phyloP scores from a whole-genome alignment of 1,140 invertebrate species.

The Hypsibius dujardini region DNA sequence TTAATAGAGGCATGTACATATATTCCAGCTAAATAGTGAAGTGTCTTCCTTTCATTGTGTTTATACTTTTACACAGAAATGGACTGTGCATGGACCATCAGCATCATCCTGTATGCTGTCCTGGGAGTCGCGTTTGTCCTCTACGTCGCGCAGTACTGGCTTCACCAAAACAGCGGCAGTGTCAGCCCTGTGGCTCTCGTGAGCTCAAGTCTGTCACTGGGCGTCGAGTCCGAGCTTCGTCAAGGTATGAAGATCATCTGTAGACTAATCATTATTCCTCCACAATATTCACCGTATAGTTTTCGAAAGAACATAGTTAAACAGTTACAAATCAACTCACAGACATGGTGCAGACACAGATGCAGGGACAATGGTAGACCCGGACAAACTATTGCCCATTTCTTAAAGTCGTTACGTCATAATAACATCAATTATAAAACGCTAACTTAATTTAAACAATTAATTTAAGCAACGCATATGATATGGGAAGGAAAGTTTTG shows the following conservation, averaged over 20 bases:
- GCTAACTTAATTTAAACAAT: background rate
- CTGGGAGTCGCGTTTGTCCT: constrained; percentile 14
- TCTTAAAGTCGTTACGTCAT: background rate
- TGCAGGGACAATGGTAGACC: background rate
- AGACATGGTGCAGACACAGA: background rate
- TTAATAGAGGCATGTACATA: constrained; percentile 50
- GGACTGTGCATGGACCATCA: background rate
- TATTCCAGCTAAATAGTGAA: constrained; percentile 42
- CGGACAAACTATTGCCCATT: background rate
- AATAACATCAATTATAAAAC: too few relatives aligned
- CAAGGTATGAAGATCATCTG: background rate
- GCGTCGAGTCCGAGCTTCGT: background rate
- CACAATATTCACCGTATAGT: background rate
- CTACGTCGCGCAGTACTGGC: constrained; percentile 6
- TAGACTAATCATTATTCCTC: too few relatives aligned
- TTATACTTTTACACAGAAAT: constrained; percentile 18
- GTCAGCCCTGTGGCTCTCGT: background rate
- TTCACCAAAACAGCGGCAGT: constrained; percentile 8
- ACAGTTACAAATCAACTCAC: background rate
- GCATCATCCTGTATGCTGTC: background rate
- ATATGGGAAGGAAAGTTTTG: background rate
- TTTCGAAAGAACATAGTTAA: background rate
- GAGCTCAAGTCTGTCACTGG: background rate
- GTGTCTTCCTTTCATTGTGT: constrained; percentile 54
- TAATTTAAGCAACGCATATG: background rate